phyloP scores from a whole-genome alignment of 2,113 vertebrate genomes.

The Glaucomys volans region DNA sequence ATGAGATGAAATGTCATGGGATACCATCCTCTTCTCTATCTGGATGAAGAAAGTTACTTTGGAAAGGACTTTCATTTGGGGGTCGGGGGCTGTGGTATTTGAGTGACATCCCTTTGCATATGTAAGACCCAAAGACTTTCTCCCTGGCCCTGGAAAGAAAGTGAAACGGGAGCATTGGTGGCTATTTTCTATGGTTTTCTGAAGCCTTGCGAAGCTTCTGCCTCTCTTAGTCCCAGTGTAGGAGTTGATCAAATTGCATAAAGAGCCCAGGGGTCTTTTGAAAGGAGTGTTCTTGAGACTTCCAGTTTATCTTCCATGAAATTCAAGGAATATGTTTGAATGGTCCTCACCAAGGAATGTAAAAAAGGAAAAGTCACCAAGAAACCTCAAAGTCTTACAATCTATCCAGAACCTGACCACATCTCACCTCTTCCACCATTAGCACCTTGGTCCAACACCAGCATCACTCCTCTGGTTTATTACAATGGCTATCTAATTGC shows the following conservation, averaged over 20 bases:
- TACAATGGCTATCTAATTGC: neutral
- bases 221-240: neutral
- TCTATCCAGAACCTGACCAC: neutral
- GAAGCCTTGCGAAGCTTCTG: neutral
- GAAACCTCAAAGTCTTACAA: neutral
- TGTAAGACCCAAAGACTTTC: neutral
- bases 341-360: neutral
- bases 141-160: neutral
- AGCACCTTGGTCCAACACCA: neutral
- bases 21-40: neutral
- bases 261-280: neutral
- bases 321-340: neutral
- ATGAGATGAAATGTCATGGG: neutral
- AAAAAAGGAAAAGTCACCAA: neutral
- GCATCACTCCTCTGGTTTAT: neutral
- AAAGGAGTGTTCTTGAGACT: neutral
- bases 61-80: neutral
- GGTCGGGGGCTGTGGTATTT: neutral
- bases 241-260: neutral
- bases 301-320: neutral
- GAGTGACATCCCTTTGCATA: neutral
- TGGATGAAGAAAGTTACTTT: neutral
- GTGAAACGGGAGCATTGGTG: neutral
- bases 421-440: neutral
- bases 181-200: neutral